phyloP scores from a whole-genome alignment of 2,888 invertebrate genomes.

The Tanytarsus gracilentus region DNA sequence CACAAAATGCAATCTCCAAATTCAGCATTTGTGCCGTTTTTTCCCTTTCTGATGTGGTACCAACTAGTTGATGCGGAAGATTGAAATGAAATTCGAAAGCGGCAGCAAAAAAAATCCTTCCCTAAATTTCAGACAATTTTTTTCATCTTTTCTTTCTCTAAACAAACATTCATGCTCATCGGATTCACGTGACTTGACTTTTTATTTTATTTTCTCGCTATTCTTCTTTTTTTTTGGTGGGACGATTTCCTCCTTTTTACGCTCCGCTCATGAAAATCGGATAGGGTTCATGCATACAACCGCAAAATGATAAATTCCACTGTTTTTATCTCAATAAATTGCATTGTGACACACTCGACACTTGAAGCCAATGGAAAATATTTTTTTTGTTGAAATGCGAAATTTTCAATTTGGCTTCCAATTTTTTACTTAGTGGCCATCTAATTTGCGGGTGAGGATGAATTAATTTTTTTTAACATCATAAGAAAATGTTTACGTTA shows the following conservation, averaged over 20 bases:
- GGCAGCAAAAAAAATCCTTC: background rate
- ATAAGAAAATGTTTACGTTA: no score
- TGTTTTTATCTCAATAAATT: no score
- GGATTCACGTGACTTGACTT: slow-evolving; percentile 26
- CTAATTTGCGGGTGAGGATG: no score
- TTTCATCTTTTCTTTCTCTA: background rate
- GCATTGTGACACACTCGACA: background rate
- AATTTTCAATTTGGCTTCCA: no score
- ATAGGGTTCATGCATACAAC: no score
- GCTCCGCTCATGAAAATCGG: background rate
- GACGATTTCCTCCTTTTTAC: no score
- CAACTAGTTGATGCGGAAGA: slow-evolving; percentile 25
- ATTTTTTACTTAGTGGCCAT: no score
- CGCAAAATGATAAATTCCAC: no score
- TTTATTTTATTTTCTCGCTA: background rate
- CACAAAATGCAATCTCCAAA: slow-evolving; percentile 18
- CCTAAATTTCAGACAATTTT: slow-evolving; percentile 24
- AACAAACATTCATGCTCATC: slow-evolving; percentile 27
- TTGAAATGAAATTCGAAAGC: slow-evolving; percentile 5
- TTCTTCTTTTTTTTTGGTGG: background rate
- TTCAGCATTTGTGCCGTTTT: slow-evolving; percentile 1
- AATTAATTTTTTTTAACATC: no score
- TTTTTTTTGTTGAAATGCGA: background rate
- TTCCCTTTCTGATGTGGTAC: slow-evolving; percentile 1
- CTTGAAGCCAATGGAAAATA: background rate